These are phyloP conservation scores for Noturus placidus DNA, from an alignment of 2,113 vertebrate species.

Conservation along the genomic window DNA sequence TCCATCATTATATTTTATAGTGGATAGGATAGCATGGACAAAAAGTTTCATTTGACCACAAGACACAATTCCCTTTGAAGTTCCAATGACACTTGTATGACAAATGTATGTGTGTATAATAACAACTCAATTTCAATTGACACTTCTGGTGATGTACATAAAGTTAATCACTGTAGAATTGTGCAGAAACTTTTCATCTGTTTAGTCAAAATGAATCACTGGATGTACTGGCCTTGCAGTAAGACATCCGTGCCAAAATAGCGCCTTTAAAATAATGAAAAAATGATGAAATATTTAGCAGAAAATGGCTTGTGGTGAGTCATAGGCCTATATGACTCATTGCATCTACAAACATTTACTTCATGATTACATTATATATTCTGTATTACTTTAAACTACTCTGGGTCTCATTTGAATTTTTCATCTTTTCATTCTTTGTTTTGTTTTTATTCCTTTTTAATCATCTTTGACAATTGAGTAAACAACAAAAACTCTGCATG, in stretches of 20 bases:
- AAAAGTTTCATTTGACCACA: not conserved
- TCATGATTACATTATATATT: constrained; percentile 15
- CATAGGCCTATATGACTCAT: not conserved
- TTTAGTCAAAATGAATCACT: not conserved
- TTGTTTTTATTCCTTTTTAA: not conserved
- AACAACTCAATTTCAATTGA: not conserved
- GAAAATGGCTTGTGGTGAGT: constrained; percentile 1
- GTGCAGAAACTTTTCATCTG: not conserved
- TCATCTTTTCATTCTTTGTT: not conserved
- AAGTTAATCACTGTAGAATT: not conserved
- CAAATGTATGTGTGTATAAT: not conserved
- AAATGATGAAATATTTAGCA: not conserved
- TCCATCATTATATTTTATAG: not conserved
- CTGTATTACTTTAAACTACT: not conserved
- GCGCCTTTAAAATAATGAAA: not conserved
- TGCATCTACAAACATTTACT: not conserved
- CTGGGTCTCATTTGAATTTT: not conserved
- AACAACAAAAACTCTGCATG: not conserved
- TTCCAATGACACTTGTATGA: not conserved
- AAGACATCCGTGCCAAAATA: not conserved
- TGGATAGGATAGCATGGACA: not conserved
- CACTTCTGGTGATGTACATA: not conserved
- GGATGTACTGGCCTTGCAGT: not conserved
- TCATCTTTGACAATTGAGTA: not conserved
- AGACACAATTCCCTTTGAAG: not conserved